phyloP scores from a whole-genome alignment of 1,140 invertebrate genomes.

The Plodia interpunctella region DNA sequence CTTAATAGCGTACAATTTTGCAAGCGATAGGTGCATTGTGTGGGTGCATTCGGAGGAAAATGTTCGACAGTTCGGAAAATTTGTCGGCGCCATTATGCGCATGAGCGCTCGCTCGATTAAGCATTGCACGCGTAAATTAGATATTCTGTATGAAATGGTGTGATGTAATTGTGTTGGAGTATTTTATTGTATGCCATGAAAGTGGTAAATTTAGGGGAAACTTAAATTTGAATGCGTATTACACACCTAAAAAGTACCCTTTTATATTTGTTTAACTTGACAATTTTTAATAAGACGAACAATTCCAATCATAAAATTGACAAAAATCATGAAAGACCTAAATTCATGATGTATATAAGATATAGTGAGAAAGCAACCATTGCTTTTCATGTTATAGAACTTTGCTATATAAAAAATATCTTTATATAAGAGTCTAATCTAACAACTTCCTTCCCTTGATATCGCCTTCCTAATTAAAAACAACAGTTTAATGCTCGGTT shows the following conservation, averaged over 20 bases:
- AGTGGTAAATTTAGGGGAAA: neutral
- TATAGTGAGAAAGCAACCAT: no score
- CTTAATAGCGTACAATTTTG: slow-evolving; percentile 73
- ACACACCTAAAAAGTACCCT: no score
- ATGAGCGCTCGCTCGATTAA: slow-evolving; percentile 68
- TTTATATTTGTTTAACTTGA: no score
- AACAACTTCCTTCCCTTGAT: slow-evolving; percentile 26
- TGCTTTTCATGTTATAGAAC: no score
- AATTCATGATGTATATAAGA: no score
- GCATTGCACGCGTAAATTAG: slow-evolving; percentile 43
- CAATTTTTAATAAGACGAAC: no score
- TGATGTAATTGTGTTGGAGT: neutral
- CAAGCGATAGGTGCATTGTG: slow-evolving; percentile 66
- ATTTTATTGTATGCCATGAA: neutral
- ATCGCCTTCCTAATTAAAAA: slow-evolving; percentile 60
- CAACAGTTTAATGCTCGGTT: slow-evolving; percentile 42
- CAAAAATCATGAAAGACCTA: no score
- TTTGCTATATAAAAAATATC: no score
- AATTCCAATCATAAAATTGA: no score
- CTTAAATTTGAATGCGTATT: neutral
- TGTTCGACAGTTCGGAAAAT: slow-evolving; percentile 71
- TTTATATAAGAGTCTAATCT: neutral
- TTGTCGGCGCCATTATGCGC: slow-evolving; percentile 69
- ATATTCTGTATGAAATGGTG: neutral
- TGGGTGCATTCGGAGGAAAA: slow-evolving; percentile 71